Base-by-base conservation (phyloP, 2,888 invertebrate species). In the Scrobipalpa atriplicella region DNA sequence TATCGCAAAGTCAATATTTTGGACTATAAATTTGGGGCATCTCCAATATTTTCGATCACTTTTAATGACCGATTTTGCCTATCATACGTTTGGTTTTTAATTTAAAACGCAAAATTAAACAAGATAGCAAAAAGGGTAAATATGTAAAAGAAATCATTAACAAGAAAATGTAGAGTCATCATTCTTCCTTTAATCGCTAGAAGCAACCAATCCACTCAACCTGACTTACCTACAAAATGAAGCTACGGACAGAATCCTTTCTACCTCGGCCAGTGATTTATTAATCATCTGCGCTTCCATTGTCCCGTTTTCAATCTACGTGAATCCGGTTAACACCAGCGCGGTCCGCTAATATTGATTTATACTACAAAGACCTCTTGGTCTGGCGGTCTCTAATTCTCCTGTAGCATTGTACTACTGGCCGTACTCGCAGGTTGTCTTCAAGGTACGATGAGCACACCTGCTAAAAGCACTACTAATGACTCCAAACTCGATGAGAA, bases 371-470 rank as follows among this genome's bases (percentile, higher is more conserved):
- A 39, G 64, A 43, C 67, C 21, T 56, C 47, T 11, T 54, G 56
- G 54, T 64, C 29, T 19, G 51, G 62, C 62, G 56, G 64, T 66
- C 63, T 56, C 65, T 69, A 71, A 68, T 70, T 66, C 36, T 63
- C 68, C 68, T 64, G 38, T 68, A 65, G 66, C 66, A 65, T 65
- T 60, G 67, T 63, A 39, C 64, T 62, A 65, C 29, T 29, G 29
- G 29, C 29, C 2, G 29, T 29, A 29, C 29, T 29, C 2, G 62
- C 66, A 54, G 69, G 66, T 62, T 66, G 69, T 66, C 68, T 70
- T 73, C 75, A 73, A 73, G 71, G 69, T 73, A 68, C 70, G 70
- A 41, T 67, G 73, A 69, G 39, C 73, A 70, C 73, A 74, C 74
- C 75, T 72, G 75, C 68, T 47, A n/a, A 51, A 41, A 52, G 29